These are phyloP conservation scores for Caenorhabditis remanei DNA, from an alignment of 1,140 invertebrate species.

Conservation along the genomic window DNA sequence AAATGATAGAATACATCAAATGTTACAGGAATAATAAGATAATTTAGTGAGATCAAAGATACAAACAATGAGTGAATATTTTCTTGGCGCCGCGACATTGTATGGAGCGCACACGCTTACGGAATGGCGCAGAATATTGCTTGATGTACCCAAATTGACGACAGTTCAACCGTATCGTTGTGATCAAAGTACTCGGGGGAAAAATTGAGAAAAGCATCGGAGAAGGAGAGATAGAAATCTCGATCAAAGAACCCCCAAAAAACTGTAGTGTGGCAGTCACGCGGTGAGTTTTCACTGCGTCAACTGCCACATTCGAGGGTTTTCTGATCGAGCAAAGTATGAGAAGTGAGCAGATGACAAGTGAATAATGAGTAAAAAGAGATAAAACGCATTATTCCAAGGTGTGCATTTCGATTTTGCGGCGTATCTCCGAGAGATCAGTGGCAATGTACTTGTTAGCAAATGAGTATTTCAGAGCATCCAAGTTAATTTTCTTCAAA, in stretches of 20 bases:
- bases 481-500: background rate
- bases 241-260: constrained; percentile 35
- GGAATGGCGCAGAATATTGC: background rate
- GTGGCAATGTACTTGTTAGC: constrained; percentile 23
- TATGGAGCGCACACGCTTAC: background rate
- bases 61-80: too few species aligned
- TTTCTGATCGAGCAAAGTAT: constrained; percentile 51
- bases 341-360: background rate
- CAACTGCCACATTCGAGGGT: constrained; percentile 34
- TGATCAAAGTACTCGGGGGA: constrained; percentile 46
- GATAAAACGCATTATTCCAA: background rate
- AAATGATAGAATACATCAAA: too few species aligned
- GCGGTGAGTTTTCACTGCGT: constrained; percentile 23
- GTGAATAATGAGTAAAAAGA: background rate
- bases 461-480: background rate
- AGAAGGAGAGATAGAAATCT: constrained; percentile 1
- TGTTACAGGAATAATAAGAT: too few species aligned
- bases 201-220: constrained; percentile 20
- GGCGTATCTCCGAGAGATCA: background rate
- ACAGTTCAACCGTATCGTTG: constrained; percentile 1
- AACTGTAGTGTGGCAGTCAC: constrained; percentile 50
- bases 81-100: too few species aligned
- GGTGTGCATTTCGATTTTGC: background rate
- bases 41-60: too few species aligned
- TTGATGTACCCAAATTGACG: background rate